Percentiles rank a stretch among this genome's conserved stretches.
These are phyloP conservation scores for Ormyrus labotus DNA, from an alignment of 2,888 invertebrate genomes.

Conservation along the genomic window DNA sequence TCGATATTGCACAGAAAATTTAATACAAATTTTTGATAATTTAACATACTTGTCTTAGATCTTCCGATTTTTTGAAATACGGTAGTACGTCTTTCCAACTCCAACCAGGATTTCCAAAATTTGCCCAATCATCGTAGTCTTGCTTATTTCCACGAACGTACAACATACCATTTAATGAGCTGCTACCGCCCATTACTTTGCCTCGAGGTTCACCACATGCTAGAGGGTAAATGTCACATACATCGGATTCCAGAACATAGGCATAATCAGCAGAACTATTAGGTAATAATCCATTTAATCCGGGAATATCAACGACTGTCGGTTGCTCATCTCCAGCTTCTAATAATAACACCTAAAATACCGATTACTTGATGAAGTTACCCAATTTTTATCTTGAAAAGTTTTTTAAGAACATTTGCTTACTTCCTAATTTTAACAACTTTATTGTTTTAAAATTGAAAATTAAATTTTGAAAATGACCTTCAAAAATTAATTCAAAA, in stretches of 20 bases:
- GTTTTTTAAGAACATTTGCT: too few species aligned
- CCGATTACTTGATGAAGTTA: too few species aligned
- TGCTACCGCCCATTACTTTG: slow-evolving; percentile 39
- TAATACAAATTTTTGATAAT: background rate
- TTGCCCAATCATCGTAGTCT: slow-evolving; percentile 40
- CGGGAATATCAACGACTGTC: slow-evolving; percentile 84
- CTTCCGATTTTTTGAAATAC: slow-evolving; percentile 43
- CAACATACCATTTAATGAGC: slow-evolving; percentile 25
- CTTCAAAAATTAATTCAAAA: too few species aligned
- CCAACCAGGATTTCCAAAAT: slow-evolving; percentile 31
- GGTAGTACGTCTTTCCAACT: slow-evolving; percentile 30
- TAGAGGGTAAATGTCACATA: slow-evolving; percentile 76
- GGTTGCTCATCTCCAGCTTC: slow-evolving; percentile 89
- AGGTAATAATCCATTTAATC: slow-evolving; percentile 84
- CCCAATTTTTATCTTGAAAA: too few species aligned
- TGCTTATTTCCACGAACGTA: slow-evolving; percentile 34
- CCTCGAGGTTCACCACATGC: background rate
- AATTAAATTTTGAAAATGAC: too few species aligned
- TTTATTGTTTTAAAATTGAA: too few species aligned
- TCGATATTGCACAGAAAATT: too few species aligned
- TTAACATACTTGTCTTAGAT: background rate
- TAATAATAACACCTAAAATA: slow-evolving; percentile 79
- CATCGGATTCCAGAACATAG: slow-evolving; percentile 81
- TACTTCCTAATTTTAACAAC: too few species aligned
- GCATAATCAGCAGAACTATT: slow-evolving; percentile 81